Base-by-base conservation (phyloP, 2,113 vertebrate species). In the Lipophrys pholis region DNA sequence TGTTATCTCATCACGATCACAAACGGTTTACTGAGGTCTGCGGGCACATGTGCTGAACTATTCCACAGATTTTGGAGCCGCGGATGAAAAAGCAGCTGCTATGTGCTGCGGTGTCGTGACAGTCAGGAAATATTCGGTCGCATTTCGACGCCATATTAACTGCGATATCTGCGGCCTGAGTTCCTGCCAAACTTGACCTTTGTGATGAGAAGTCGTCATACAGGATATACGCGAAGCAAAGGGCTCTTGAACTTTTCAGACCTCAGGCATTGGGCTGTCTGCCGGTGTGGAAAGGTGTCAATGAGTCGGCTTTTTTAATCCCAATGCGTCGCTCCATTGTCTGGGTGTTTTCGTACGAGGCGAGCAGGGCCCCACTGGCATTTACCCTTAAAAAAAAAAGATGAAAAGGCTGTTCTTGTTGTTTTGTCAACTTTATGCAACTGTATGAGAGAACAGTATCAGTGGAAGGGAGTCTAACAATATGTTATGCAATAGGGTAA, bases 191-290 rank as follows among this genome's bases (percentile, higher is more conserved):
- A 52, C 65, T 15, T 16, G 40, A 76, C 68, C 73, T 59, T 65
- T 16, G 68, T 50, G 87, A 49, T 78, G 42, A 83, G 84, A 85
- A 6, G 43, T 73, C 80, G 73, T 83, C 84, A 91, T 81, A 81
- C 81, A 90, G 90, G 88, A 90, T 81, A 48, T 52, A 54, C 50
- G 73, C 21, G 73, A 78, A 65, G 63, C 64, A 74, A 82, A 86
- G 81, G 69, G 67, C 71, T 79, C 46, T 46, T 67, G 41, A 87
- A 78, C 83, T 80, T 53, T 14, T 3, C 67, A 4, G 69, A 76
- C 77, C 64, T 69, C 46, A 0, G 41, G 36, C 39, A 48, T 50
- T 36, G 35, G 42, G 53, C 52, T 45, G 2, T 7, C 45, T 43
- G 11, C 14, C 57, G 0, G 21, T 6, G 14, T 69, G 40, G 73